These are phyloP conservation scores for Romanogobio albipinnatus DNA, from an alignment of 2,113 vertebrate species.

Conservation along the genomic window DNA sequence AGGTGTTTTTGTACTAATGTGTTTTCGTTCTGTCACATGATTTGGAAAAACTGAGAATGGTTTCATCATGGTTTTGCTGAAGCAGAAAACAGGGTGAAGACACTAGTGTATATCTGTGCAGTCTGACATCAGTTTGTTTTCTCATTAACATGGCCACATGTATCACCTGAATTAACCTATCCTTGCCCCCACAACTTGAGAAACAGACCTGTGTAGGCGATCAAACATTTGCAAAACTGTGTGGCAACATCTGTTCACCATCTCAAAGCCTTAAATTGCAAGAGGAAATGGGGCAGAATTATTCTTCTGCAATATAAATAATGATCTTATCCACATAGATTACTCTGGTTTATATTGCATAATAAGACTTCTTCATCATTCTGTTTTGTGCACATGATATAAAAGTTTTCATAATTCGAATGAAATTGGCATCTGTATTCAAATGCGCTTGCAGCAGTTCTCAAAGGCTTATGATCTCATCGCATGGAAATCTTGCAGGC, in stretches of 20 bases:
- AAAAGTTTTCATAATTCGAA: not conserved
- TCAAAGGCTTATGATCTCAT: constrained; percentile 19
- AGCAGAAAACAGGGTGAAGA: not conserved
- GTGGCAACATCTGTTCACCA: constrained; percentile 24
- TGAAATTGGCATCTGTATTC: not conserved
- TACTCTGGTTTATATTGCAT: not conserved
- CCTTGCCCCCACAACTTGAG: not conserved
- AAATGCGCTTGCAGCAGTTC: not conserved
- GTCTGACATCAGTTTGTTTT: not conserved
- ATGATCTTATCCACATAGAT: not conserved
- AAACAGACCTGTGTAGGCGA: not conserved
- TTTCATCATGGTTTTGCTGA: not conserved
- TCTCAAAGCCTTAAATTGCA: not conserved
- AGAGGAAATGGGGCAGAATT: constrained; percentile 1
- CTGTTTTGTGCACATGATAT: not conserved
- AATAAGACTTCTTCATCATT: not conserved
- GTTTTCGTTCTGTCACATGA: constrained; percentile 8
- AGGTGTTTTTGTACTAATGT: constrained; percentile 23
- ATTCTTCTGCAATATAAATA: not conserved
- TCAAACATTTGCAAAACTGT: not conserved
- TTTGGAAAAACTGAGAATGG: not conserved
- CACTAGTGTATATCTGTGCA: not conserved
- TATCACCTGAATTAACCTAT: not conserved
- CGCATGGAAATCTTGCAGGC: constrained; percentile 1
- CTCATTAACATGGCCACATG: not conserved